A percentile compares a stretch with the other conserved stretches of the same genome.
phyloP scores from a whole-genome alignment of 2,113 vertebrate genomes.

The Scolopax mira region DNA sequence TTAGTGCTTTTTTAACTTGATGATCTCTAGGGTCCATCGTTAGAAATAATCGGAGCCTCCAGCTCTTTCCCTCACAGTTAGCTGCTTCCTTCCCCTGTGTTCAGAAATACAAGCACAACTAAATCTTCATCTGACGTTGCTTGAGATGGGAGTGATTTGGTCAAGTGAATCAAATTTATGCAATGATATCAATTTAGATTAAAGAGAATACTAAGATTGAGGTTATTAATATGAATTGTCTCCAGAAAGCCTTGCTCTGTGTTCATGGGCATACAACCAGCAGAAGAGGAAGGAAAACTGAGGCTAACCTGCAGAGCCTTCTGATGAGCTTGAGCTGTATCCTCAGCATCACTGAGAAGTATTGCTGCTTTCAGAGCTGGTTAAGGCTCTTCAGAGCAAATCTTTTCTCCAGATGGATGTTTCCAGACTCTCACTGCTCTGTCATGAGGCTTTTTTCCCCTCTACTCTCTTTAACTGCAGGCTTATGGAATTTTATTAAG shows the following conservation, averaged over 20 bases:
- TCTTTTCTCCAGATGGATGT: conserved; percentile 48
- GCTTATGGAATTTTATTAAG: conserved; percentile 54
- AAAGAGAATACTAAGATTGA: background rate
- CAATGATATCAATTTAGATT: background rate
- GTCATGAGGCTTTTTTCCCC: conserved; percentile 7
- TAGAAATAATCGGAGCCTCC: background rate
- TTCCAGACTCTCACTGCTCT: conserved; percentile 38
- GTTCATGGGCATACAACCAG: background rate
- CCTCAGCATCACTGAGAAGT: background rate
- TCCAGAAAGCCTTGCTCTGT: background rate
- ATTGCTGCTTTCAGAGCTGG: background rate
- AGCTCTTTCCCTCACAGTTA: background rate
- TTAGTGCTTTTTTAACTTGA: background rate
- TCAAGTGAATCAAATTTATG: background rate
- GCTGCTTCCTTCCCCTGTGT: background rate
- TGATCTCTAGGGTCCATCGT: background rate
- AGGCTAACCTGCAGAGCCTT: conserved; percentile 30
- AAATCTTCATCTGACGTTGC: background rate
- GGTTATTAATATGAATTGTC: background rate
- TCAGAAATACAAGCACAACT: background rate
- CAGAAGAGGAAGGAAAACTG: background rate
- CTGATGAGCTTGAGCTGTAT: background rate
- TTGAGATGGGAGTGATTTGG: background rate
- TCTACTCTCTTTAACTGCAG: conserved; percentile 15
- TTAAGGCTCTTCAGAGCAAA: background rate